These are phyloP conservation scores for Chelonus insularis DNA, from an alignment of 1,140 invertebrate genomes.

Conservation along the genomic window DNA sequence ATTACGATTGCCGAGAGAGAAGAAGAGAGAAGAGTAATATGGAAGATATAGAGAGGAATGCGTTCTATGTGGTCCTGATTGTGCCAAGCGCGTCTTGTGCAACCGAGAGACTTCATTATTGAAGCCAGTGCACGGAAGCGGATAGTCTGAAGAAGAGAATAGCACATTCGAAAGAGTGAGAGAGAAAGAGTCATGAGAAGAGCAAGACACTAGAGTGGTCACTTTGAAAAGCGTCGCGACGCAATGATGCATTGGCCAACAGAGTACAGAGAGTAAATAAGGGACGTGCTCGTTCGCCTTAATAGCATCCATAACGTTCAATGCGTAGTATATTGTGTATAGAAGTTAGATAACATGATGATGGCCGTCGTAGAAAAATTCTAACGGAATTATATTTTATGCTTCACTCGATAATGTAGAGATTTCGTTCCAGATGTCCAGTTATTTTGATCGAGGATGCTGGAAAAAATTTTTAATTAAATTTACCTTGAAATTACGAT, in stretches of 20 bases:
- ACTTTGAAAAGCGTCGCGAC: slow-evolving; percentile 25
- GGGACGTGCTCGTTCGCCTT: neutral
- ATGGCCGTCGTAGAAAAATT: neutral
- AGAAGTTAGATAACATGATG: neutral
- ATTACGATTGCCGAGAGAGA: neutral
- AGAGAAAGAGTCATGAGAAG: neutral
- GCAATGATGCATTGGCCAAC: neutral
- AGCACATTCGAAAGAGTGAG: neutral
- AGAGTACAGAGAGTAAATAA: neutral
- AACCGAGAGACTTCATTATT: slow-evolving; percentile 35
- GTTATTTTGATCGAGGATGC: too few relatives aligned
- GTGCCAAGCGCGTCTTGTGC: slow-evolving; percentile 28
- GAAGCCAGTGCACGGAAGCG: slow-evolving; percentile 30
- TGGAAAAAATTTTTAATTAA: too few relatives aligned
- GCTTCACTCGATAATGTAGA: too few relatives aligned
- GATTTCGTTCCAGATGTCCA: too few relatives aligned
- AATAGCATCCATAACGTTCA: neutral
- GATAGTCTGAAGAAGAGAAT: slow-evolving; percentile 19
- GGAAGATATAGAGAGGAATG: neutral
- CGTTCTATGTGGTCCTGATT: slow-evolving; percentile 9
- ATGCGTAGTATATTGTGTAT: neutral
- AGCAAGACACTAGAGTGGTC: slow-evolving; percentile 12
- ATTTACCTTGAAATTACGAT: too few relatives aligned
- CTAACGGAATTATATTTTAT: neutral
- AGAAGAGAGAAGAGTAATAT: neutral